Evolutionary conservation across 1,140 invertebrate species (phyloP).

Genomic region (Papilio helenus): DNA sequence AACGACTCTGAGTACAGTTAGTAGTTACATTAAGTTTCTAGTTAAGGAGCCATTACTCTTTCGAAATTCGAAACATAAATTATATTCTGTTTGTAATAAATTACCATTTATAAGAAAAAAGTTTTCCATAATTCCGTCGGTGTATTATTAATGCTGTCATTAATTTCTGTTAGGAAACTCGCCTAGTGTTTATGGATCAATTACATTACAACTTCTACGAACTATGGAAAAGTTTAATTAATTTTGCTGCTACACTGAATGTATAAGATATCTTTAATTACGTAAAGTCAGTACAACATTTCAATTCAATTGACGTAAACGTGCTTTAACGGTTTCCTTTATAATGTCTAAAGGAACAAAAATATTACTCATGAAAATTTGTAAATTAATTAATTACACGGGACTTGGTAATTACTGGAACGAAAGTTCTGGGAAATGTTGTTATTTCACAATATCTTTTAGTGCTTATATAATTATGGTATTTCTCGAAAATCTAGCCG

Average conservation of each 20-base stretch:
- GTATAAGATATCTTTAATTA: slow-evolving; percentile 24
- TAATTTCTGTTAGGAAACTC: slow-evolving; percentile 21
- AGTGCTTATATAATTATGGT: slow-evolving; percentile 68
- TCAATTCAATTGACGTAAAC: neutral
- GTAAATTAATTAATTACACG: slow-evolving; percentile 67
- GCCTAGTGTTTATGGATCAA: slow-evolving; percentile 15
- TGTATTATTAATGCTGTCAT: neutral
- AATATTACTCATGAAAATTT: slow-evolving; percentile 57
- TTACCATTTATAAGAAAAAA: slow-evolving; percentile 6
- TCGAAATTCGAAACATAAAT: neutral
- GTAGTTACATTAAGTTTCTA: neutral
- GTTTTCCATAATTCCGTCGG: neutral
- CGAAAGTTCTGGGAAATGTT: slow-evolving; percentile 58
- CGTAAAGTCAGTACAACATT: neutral
- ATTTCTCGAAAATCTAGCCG: slow-evolving; percentile 72
- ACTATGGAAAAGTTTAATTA: slow-evolving; percentile 15
- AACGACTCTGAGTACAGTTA: too few relatives aligned
- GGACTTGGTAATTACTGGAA: slow-evolving; percentile 71
- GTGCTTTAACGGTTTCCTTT: neutral
- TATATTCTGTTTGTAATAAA: neutral
- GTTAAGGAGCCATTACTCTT: neutral
- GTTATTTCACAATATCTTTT: slow-evolving; percentile 64
- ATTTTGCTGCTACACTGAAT: neutral
- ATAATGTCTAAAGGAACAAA: slow-evolving; percentile 62
- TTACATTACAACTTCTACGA: slow-evolving; percentile 1